Evolutionary conservation across 92 coral and sea anemone genomes (phyloP).

Genomic region (Siderastrea siderea): DNA sequence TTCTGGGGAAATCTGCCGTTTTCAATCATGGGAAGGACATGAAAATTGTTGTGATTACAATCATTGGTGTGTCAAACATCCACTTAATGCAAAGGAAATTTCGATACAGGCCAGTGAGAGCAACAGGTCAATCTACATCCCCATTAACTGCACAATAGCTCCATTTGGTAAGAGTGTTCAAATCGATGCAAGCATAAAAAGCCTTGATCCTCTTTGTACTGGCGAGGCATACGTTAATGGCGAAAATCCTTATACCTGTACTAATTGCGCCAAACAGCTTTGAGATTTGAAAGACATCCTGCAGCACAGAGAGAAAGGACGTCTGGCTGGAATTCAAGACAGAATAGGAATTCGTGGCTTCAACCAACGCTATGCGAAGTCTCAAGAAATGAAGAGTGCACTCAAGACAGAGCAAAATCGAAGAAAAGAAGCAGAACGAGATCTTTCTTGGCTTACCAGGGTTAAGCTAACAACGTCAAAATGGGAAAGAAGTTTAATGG

Average conservation of each 20-base stretch:
- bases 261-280: slow-evolving; percentile 7
- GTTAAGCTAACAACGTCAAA: slow-evolving; percentile 1
- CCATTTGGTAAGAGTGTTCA: neutral
- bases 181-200: slow-evolving; percentile 49
- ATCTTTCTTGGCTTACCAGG: neutral
- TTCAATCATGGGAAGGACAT: slow-evolving; percentile 18
- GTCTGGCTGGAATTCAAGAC: neutral
- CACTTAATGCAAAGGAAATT: slow-evolving; percentile 10
- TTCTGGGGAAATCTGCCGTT: neutral
- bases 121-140: slow-evolving; percentile 28
- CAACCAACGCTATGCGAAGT: slow-evolving; percentile 28
- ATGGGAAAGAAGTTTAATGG: slow-evolving; percentile 12
- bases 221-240: slow-evolving; percentile 37
- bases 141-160: neutral
- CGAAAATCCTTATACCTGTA: slow-evolving; percentile 34
- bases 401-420: slow-evolving; percentile 2
- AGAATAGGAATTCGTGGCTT: slow-evolving; percentile 30
- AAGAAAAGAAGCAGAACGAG: slow-evolving; percentile 17
- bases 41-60: slow-evolving; percentile 3
- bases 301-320: slow-evolving; percentile 15
- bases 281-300: slow-evolving; percentile 16
- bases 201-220: slow-evolving; percentile 44
- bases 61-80: slow-evolving; percentile 46
- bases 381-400: neutral
- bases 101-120: slow-evolving; percentile 7